Percentiles rank a stretch among this genome's conserved stretches.
Conservation (phyloP, 2,113 vertebrate genomes). For the Clupea harengus region DNA sequence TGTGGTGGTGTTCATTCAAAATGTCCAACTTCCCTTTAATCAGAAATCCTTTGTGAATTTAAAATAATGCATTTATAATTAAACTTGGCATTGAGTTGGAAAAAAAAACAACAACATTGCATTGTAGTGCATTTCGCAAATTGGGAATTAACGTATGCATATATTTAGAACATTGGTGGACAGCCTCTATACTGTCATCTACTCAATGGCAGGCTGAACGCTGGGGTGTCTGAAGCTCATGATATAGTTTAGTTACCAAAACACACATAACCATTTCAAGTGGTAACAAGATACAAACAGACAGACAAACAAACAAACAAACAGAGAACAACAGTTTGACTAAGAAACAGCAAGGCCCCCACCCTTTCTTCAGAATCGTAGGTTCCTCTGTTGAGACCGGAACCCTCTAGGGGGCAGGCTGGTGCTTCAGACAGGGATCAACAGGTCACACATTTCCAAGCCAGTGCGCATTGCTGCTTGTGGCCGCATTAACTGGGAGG, state of each 20-base stretch:
- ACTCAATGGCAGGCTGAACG: background rate
- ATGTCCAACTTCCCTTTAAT: background rate
- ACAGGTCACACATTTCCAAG: slow-evolving; percentile 11
- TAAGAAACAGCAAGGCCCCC: background rate
- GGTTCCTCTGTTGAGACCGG: background rate
- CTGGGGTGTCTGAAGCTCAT: background rate
- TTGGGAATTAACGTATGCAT: background rate
- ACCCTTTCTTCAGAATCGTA: background rate
- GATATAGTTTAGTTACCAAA: background rate
- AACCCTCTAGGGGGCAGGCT: slow-evolving; percentile 8
- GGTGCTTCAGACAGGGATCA: background rate
- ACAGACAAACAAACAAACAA: background rate
- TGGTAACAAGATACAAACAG: background rate
- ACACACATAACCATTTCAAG: too few relatives aligned
- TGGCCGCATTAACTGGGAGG: background rate
- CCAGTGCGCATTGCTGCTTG: background rate
- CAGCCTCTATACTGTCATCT: background rate
- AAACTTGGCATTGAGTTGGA: background rate
- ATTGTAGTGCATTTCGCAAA: background rate
- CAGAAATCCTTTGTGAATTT: background rate
- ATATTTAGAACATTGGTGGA: background rate
- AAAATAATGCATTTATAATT: background rate
- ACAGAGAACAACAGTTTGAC: background rate
- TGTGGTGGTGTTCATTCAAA: background rate
- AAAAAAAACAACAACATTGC: background rate